Evolutionary conservation across 2,113 vertebrate species (phyloP).

Genomic region (Pimephales promelas): DNA sequence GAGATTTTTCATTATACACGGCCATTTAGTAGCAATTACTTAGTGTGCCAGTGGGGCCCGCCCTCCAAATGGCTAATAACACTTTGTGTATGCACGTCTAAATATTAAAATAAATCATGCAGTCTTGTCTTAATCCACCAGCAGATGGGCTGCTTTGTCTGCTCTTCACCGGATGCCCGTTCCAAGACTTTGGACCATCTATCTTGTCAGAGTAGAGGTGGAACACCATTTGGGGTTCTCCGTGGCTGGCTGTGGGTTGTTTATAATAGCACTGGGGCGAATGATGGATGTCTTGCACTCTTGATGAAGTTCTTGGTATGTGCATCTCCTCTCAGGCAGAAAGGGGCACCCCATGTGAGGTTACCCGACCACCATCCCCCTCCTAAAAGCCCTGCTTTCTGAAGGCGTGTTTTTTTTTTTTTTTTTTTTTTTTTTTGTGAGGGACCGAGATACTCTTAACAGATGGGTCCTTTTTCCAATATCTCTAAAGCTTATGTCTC

Average conservation of each 20-base stretch:
- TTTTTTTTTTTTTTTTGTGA: too few species aligned
- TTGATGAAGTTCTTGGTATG: conserved; percentile 54
- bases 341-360: conserved; percentile 44
- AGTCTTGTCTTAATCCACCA: conserved; percentile 27
- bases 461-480: conserved; percentile 48
- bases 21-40: conserved; percentile 52
- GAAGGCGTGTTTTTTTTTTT: not conserved
- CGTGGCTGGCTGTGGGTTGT: conserved; percentile 10
- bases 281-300: conserved; percentile 53
- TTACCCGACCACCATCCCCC: not conserved
- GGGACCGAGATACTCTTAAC: conserved; percentile 29
- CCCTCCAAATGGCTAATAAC: conserved; percentile 50
- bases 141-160: conserved; percentile 57
- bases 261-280: conserved; percentile 28
- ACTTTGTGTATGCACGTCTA: conserved; percentile 52
- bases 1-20: conserved; percentile 41
- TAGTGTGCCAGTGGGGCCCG: conserved; percentile 24
- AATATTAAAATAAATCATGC: conserved; percentile 58
- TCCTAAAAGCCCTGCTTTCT: not conserved
- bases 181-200: conserved; percentile 41
- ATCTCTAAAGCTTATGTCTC: conserved; percentile 18
- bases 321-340: conserved; percentile 54
- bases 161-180: not conserved
- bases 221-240: conserved; percentile 33
- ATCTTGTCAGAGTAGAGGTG: conserved; percentile 50